Conservation (phyloP, 2,113 vertebrate species). For the Cervus canadensis region DNA sequence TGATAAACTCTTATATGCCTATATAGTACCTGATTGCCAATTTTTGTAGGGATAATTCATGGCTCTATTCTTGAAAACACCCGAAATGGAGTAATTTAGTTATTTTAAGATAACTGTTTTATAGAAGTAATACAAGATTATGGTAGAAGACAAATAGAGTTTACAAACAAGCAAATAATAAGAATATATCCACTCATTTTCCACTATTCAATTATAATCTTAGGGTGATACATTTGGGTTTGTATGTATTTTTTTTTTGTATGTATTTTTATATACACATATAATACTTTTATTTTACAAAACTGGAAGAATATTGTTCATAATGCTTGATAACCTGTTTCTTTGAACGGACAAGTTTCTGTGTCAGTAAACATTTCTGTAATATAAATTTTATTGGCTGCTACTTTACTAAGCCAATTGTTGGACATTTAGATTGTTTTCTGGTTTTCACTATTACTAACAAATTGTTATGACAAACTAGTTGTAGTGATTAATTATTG, state of each 20-base stretch:
- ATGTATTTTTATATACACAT: not conserved
- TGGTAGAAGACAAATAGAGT: not conserved
- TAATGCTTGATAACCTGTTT: not conserved
- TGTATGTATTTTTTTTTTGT: not conserved
- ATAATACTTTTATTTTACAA: conserved; percentile 7
- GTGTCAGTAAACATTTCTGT: not conserved
- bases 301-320: not conserved
- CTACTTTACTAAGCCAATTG: not conserved
- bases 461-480: not conserved
- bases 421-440: not conserved
- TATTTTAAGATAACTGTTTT: not conserved
- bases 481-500: not conserved
- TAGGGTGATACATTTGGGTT: not conserved
- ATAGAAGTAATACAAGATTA: not conserved
- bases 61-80: not conserved
- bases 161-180: not conserved
- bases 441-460: not conserved
- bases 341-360: not conserved
- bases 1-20: not conserved
- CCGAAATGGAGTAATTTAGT: not conserved
- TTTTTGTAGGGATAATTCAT: not conserved
- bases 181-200: not conserved
- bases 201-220: not conserved
- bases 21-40: not conserved
- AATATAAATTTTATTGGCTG: not conserved